These are phyloP conservation scores for Phrynocephalus forsythii DNA, from an alignment of 2,797 vertebrate species.

Conservation along the genomic window DNA sequence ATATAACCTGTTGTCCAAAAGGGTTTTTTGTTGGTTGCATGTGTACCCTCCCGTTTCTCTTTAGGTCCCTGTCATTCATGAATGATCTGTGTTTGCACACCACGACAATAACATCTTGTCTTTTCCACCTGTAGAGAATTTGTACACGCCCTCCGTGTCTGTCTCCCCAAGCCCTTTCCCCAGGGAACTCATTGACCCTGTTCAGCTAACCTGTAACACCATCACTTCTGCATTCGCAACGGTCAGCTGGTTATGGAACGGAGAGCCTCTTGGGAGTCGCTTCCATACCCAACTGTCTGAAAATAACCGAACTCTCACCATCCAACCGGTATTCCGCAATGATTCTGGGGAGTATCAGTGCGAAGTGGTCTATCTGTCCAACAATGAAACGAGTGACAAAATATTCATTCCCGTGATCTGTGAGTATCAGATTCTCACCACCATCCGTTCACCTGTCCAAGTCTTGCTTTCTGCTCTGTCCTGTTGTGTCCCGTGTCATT, in stretches of 20 bases:
- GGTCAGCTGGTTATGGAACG: slow-evolving; percentile 4
- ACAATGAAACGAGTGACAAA: fast-evolving
- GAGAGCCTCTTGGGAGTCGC: fast-evolving
- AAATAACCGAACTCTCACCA: neutral
- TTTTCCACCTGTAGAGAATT: neutral
- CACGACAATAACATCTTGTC: neutral
- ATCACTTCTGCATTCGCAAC: fast-evolving
- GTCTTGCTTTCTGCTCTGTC: neutral
- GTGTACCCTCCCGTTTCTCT: neutral
- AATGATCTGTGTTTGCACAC: neutral
- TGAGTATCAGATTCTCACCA: slow-evolving; percentile 47
- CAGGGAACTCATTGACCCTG: neutral
- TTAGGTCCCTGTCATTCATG: neutral
- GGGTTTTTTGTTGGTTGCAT: neutral
- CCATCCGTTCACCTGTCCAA: fast-evolving
- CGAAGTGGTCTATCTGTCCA: neutral
- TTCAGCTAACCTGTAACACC: neutral
- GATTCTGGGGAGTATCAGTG: slow-evolving; percentile 9
- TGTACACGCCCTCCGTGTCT: slow-evolving; percentile 8
- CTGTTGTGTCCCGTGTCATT: neutral
- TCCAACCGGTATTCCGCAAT: neutral
- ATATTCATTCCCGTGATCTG: neutral
- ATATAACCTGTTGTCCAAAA: neutral
- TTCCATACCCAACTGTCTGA: neutral
- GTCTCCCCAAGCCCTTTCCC: neutral